Base-by-base conservation (phyloP, 1,140 invertebrate genomes). In the Carcinoscorpius rotundicauda region DNA sequence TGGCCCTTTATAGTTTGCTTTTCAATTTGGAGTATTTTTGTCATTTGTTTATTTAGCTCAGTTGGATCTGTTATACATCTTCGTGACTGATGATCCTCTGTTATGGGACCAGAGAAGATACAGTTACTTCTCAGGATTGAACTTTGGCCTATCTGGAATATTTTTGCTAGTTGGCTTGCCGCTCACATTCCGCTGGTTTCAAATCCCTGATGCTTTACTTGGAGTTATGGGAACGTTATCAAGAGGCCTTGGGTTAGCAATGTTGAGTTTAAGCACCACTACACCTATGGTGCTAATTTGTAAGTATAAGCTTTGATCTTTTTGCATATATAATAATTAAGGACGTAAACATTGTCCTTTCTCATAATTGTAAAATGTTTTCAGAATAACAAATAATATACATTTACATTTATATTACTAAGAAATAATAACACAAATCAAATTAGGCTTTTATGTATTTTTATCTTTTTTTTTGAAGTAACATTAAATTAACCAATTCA, bases 61-160 rank as follows among this genome's bases (percentile, higher is more conserved):
- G 60, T 68, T 73, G 59, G 76, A 76, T 61, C 71, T 80, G 6
- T 66, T 73, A 0, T 78, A 72, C 64, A 72, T 78, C 52, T 76
- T 70, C 70, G 71, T 75, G 5, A 71, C 71, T 56, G 72, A 73
- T 58, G 64, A 72, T 29, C 75, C 29, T 29, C 29, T 78, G 53
- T 50, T 65, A 11, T 81, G 80, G 78, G 70, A 69, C 10, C 74
- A 75, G 64, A 70, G 72, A n/a, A 72, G 68, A 4, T 80, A 76
- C 68, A 76, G 75, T 3, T 75, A 75, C 61, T 80, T 75, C 61
- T 77, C 75, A 68, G 78, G 75, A 6, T 58, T 75, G 10, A 76
- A 78, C 63, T 77, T 76, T 67, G 75, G 72, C 50, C 61, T 79
- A 2, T 71, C 74, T 60, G 78, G 76, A 49, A 48, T 76, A 48